These are phyloP conservation scores for Folsomia candida DNA, from an alignment of 2,888 invertebrate species.

Conservation along the genomic window DNA sequence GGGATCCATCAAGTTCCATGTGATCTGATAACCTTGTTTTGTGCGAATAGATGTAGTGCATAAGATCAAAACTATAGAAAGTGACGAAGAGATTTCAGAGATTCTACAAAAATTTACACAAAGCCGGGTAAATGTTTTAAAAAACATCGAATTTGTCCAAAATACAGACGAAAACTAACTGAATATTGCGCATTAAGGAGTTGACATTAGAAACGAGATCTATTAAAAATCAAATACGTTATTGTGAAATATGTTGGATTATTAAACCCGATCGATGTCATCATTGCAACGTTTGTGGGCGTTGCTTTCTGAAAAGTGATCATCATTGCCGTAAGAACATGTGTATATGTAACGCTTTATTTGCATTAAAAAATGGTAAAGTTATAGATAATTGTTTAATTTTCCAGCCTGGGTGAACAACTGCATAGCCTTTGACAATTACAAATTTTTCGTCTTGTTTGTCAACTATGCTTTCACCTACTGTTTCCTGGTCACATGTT, in stretches of 20 bases:
- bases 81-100: not conserved
- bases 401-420: not conserved
- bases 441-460: not conserved
- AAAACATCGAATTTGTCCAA: not conserved
- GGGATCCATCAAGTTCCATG: no score
- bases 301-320: not conserved
- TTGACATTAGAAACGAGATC: not conserved
- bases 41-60: not conserved
- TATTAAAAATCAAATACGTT: not conserved
- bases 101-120: not conserved
- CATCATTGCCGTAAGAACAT: not conserved
- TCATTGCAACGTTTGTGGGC: not conserved
- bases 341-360: not conserved
- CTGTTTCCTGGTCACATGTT: not conserved
- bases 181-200: not conserved
- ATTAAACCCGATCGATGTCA: not conserved
- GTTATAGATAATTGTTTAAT: not conserved
- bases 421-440: not conserved
- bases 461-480: not conserved
- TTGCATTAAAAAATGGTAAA: no score
- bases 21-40: no score
- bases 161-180: not conserved
- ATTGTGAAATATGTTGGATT: not conserved
- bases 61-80: not conserved
- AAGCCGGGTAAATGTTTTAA: not conserved